Percentiles rank a stretch among this genome's conserved stretches.
Evolutionary conservation across 1,140 invertebrate species (phyloP).

Genomic region (Theocolax elegans): DNA sequence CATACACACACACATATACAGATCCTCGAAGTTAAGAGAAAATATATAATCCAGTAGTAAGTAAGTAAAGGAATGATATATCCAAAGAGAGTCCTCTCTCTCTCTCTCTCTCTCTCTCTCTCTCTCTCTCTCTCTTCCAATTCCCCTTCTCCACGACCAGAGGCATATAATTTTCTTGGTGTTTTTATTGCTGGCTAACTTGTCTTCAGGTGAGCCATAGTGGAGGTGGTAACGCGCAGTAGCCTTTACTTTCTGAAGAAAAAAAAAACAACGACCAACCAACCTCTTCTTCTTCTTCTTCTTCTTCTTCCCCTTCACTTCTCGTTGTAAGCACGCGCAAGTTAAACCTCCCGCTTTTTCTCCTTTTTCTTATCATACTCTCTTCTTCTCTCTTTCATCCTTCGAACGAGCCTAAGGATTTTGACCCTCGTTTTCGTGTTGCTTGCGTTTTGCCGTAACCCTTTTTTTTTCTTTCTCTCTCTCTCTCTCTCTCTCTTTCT

Average conservation of each 20-base stretch:
- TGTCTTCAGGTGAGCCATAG: constrained; percentile 66
- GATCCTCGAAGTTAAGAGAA: neutral
- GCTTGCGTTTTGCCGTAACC: constrained; percentile 65
- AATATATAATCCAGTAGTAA: neutral
- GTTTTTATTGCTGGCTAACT: constrained; percentile 69
- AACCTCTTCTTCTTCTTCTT: constrained; percentile 39
- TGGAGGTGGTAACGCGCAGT: constrained; percentile 64
- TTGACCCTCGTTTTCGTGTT: constrained; percentile 68
- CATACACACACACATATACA: no score
- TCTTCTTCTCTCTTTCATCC: constrained; percentile 50
- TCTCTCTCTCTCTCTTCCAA: constrained; percentile 1
- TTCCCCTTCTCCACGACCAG: constrained; percentile 49
- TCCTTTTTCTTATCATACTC: constrained; percentile 39
- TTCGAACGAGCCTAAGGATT: constrained; percentile 63
- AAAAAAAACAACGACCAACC: no score
- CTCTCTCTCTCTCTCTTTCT: no score
- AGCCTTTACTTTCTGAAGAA: constrained; percentile 47
- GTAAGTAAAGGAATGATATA: neutral
- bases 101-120: constrained; percentile 5
- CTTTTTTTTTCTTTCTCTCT: constrained; percentile 67
- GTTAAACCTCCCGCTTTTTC: constrained; percentile 38
- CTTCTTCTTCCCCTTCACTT: constrained; percentile 22
- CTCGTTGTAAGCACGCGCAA: no score
- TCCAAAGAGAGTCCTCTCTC: neutral
- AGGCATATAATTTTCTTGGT: constrained; percentile 68